These are phyloP conservation scores for Hippocampus mohnikei DNA, from an alignment of 2,113 vertebrate genomes.

Conservation along the genomic window DNA sequence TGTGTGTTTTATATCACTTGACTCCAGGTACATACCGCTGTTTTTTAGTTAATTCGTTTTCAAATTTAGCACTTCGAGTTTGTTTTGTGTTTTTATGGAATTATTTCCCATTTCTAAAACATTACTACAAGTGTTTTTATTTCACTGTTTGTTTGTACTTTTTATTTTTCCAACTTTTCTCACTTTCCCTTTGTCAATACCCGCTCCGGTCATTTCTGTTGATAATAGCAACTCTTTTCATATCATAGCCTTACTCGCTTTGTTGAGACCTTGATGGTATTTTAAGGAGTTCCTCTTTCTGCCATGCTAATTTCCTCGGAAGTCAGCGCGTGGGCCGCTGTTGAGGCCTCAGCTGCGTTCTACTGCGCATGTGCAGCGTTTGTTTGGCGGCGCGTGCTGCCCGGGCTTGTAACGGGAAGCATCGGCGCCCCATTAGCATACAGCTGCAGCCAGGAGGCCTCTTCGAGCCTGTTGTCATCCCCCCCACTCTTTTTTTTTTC, in stretches of 20 bases:
- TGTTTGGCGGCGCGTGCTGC: constrained; percentile 85
- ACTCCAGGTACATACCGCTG: constrained; percentile 16
- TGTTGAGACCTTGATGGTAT: constrained; percentile 70
- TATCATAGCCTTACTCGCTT: constrained; percentile 42
- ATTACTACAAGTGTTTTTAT: not conserved
- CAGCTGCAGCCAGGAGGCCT: constrained; percentile 79
- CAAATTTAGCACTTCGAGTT: not conserved
- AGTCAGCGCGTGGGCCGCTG: constrained; percentile 45
- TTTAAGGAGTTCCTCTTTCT: constrained; percentile 73
- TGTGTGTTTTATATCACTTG: constrained; percentile 42
- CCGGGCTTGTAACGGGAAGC: constrained; percentile 60
- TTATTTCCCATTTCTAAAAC: not conserved
- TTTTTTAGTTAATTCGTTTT: not conserved
- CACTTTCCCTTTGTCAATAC: not conserved
- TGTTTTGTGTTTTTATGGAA: no score
- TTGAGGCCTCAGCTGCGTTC: constrained; percentile 17
- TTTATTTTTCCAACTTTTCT: not conserved
- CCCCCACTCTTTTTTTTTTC: constrained; percentile 17
- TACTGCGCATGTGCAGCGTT: constrained; percentile 75
- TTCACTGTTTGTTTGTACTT: not conserved
- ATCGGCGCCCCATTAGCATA: constrained; percentile 88
- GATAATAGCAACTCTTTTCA: not conserved
- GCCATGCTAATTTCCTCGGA: constrained; percentile 37
- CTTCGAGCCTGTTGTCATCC: constrained; percentile 22
- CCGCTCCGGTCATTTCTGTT: constrained; percentile 13